A percentile compares a stretch with the other conserved stretches of the same genome.
phyloP scores from a whole-genome alignment of 2,113 vertebrate species.

The Argyrosomus japonicus region DNA sequence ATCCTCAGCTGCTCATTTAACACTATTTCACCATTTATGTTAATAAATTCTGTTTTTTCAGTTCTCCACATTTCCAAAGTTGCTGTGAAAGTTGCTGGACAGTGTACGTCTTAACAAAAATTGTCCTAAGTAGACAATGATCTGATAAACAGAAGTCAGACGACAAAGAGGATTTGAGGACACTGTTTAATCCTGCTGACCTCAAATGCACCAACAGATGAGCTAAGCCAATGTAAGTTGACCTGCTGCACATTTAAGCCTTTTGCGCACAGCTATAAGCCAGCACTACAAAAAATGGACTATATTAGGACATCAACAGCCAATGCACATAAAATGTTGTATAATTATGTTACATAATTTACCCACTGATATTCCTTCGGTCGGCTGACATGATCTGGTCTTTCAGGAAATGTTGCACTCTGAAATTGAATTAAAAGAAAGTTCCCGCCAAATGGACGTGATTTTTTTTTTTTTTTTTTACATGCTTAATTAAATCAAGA shows the following conservation, averaged over 20 bases:
- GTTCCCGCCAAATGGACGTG: too few relatives aligned
- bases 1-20: background rate
- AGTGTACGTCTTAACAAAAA: background rate
- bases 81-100: background rate
- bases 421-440: background rate
- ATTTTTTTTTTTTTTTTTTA: background rate
- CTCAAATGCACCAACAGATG: constrained; percentile 66
- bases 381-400: background rate
- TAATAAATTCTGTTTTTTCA: background rate
- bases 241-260: constrained; percentile 53
- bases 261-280: constrained; percentile 20
- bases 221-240: constrained; percentile 33
- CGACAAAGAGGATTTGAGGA: constrained; percentile 68
- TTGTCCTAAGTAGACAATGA: constrained; percentile 21
- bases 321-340: background rate
- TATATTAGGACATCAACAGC: background rate
- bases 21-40: background rate
- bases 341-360: background rate
- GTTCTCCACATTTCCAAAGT: background rate
- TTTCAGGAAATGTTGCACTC: background rate
- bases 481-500: background rate
- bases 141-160: constrained; percentile 53
- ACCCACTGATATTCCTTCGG: background rate
- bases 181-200: constrained; percentile 70
- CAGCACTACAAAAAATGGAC: background rate